phyloP scores from a whole-genome alignment of 2,113 vertebrate species.

The Pyrgilauda ruficollis region DNA sequence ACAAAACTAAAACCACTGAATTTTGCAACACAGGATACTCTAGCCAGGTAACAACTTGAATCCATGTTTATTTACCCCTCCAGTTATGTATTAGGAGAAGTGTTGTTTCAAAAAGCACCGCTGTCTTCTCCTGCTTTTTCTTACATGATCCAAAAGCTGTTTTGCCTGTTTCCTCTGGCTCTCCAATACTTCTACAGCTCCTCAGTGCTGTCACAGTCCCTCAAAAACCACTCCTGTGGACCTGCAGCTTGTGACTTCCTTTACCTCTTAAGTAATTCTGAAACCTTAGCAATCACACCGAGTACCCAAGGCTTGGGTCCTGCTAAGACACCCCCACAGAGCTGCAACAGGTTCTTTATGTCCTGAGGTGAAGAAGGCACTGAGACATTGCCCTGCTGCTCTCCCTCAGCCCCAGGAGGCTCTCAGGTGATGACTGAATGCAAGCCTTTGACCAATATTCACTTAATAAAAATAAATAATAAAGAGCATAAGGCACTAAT shows the following conservation, averaged over 20 bases:
- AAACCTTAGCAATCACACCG: neutral
- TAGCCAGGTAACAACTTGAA: neutral
- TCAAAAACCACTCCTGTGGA: neutral
- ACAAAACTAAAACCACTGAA: neutral
- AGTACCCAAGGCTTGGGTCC: neutral
- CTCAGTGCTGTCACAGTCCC: neutral
- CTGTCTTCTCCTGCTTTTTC: neutral
- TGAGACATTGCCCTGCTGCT: neutral
- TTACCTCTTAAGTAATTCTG: neutral
- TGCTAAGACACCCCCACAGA: neutral
- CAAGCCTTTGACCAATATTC: neutral
- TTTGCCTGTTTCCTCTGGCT: neutral
- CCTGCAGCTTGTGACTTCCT: neutral
- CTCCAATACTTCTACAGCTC: neutral
- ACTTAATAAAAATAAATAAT: neutral
- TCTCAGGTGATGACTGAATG: neutral
- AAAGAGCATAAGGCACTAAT: rapidly evolving
- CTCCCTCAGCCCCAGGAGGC: neutral
- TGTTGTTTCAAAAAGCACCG: neutral
- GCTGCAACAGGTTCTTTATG: rapidly evolving
- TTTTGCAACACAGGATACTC: neutral
- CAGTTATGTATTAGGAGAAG: neutral
- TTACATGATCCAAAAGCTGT: neutral
- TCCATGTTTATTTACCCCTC: neutral
- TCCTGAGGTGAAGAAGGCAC: neutral